phyloP scores from a whole-genome alignment of 2,888 invertebrate species.

The Anagyrus pseudococci region DNA sequence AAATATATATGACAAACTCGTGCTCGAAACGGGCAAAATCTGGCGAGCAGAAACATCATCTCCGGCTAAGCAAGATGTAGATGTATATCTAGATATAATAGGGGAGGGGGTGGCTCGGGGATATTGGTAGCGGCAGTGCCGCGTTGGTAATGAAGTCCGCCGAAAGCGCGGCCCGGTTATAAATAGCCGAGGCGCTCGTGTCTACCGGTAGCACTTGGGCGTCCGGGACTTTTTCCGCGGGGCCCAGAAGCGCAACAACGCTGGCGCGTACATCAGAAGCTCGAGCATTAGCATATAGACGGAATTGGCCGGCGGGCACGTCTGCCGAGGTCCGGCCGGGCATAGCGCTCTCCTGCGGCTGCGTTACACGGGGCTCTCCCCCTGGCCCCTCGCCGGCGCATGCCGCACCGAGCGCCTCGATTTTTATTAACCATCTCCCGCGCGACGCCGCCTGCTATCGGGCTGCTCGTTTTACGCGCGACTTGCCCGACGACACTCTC shows the following conservation, averaged over 20 bases:
- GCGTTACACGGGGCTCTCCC: too few relatives aligned
- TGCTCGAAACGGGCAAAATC: too few relatives aligned
- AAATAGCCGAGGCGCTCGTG: slow-evolving; percentile 7
- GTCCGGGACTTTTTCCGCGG: slow-evolving; percentile 22
- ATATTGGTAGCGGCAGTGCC: too few relatives aligned
- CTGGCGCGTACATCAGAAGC: slow-evolving; percentile 55
- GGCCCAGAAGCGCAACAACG: background rate
- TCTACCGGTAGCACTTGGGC: slow-evolving; percentile 13
- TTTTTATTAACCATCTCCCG: slow-evolving; percentile 56
- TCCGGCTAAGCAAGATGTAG: too few relatives aligned
- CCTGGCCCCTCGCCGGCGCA: slow-evolving; percentile 29
- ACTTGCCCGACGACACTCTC: too few relatives aligned
- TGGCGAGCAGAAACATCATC: too few relatives aligned
- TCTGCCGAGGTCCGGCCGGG: slow-evolving; percentile 25
- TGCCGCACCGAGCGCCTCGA: slow-evolving; percentile 35
- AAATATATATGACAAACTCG: too few relatives aligned
- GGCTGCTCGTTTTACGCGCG: too few relatives aligned
- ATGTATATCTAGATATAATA: too few relatives aligned
- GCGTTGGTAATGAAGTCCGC: slow-evolving; percentile 14
- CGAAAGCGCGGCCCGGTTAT: background rate
- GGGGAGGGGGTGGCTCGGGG: too few relatives aligned
- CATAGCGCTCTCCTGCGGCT: too few relatives aligned
- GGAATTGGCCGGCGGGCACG: slow-evolving; percentile 50
- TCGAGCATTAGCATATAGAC: slow-evolving; percentile 59
- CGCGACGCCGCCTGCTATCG: slow-evolving; percentile 52